phyloP scores from a whole-genome alignment of 2,797 vertebrate species.

The Diceros bicornis region DNA sequence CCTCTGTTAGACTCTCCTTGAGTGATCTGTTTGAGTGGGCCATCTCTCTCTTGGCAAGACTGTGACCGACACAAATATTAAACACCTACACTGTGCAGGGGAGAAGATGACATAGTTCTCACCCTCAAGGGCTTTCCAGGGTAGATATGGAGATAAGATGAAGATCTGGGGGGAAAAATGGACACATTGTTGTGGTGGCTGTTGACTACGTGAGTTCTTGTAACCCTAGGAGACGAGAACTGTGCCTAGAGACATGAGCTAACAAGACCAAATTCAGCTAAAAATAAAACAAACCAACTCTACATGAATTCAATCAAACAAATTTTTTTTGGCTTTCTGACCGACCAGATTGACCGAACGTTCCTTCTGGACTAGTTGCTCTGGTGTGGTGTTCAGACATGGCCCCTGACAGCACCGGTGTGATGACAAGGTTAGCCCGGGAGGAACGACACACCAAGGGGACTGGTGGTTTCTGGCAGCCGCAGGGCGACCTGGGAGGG shows the following conservation, averaged over 20 bases:
- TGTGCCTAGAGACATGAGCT: not conserved
- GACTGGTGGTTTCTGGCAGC: not conserved
- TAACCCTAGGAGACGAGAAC: conserved; percentile 29
- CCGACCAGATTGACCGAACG: not conserved
- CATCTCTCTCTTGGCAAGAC: not conserved
- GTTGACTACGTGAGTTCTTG: not conserved
- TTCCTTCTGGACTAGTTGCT: conserved; percentile 1
- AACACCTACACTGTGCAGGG: not conserved
- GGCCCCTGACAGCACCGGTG: not conserved
- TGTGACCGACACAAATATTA: not conserved
- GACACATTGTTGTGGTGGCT: not conserved
- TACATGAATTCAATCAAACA: conserved; percentile 23
- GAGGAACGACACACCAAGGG: not conserved
- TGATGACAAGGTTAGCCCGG: conserved; percentile 36
- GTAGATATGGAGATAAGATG: not conserved
- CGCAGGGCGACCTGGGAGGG: not conserved
- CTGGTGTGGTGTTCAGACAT: not conserved
- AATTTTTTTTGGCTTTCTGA: conserved; percentile 30
- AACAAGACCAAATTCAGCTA: conserved; percentile 32
- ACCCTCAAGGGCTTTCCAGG: not conserved
- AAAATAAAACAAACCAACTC: conserved; percentile 16
- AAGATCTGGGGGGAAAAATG: not conserved
- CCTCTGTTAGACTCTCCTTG: not conserved
- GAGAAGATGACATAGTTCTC: not conserved
- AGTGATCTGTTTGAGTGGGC: not conserved